phyloP scores from a whole-genome alignment of 2,797 vertebrate species.

The Uromys caudimaculatus region DNA sequence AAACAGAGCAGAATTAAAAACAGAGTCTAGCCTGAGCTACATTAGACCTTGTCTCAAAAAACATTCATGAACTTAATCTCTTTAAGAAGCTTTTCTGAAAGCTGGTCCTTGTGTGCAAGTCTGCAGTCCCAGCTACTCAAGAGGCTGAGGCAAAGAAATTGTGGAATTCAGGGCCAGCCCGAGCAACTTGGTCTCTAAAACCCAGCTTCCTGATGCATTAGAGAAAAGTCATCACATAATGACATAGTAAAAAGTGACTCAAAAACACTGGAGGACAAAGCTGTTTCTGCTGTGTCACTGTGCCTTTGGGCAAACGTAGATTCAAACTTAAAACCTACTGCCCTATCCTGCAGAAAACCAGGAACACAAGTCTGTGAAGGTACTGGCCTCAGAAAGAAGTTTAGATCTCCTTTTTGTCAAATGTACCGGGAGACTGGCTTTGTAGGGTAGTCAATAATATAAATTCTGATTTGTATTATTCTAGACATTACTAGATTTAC shows the following conservation, averaged over 20 bases:
- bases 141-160: neutral
- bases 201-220: neutral
- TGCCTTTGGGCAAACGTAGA: neutral
- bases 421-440: neutral
- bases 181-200: neutral
- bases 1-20: neutral
- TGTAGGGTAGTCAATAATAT: neutral
- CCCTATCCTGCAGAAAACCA: neutral
- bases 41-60: neutral
- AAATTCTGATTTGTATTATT: neutral
- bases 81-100: neutral
- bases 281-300: neutral
- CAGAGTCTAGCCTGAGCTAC: neutral
- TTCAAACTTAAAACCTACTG: constrained; percentile 4
- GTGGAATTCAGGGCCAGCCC: neutral
- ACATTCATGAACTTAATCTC: neutral
- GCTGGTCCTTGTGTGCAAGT: neutral
- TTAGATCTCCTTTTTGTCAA: neutral
- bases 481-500: neutral
- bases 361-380: neutral
- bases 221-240: neutral
- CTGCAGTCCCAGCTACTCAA: neutral
- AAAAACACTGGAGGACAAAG: neutral
- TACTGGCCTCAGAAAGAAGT: neutral
- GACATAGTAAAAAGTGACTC: neutral